Conservation (phyloP, 2,888 invertebrate genomes). For the Automeris io region DNA sequence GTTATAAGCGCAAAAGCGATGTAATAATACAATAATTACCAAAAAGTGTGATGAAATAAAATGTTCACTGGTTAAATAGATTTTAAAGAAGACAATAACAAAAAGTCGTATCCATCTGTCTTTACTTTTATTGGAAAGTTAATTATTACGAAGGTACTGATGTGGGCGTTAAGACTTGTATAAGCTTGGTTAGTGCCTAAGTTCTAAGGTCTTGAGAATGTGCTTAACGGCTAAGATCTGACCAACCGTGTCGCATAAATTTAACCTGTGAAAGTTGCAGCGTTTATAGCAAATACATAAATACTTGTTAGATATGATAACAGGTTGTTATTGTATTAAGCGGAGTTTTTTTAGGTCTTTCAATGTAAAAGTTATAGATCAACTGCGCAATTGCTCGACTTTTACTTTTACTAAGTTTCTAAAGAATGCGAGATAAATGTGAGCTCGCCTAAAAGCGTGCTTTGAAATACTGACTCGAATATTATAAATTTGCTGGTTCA, state of each 20-base stretch:
- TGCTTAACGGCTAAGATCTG: not conserved
- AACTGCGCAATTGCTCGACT: not conserved
- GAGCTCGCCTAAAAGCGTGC: too few species aligned
- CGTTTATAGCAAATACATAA: not conserved
- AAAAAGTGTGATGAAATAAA: too few species aligned
- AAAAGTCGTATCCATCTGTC: not conserved
- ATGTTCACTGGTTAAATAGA: too few species aligned
- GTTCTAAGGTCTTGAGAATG: not conserved
- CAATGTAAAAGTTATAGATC: constrained; percentile 1
- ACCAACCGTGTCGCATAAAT: not conserved
- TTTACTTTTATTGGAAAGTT: not conserved
- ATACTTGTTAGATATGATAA: constrained; percentile 2
- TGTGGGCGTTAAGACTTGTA: not conserved
- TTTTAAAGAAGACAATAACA: too few species aligned
- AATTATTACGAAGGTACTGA: not conserved
- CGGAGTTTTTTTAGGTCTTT: not conserved
- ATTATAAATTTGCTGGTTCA: too few species aligned
- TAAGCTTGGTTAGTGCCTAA: not conserved
- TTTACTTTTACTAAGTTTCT: constrained; percentile 2
- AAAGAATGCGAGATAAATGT: too few species aligned
- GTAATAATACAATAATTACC: too few species aligned
- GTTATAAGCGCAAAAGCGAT: too few species aligned
- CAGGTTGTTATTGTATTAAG: not conserved
- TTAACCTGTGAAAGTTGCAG: not conserved
- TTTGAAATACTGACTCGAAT: too few species aligned